Evolutionary conservation across 1,140 invertebrate species (phyloP).

Genomic region (Drosophila ercepeae): DNA sequence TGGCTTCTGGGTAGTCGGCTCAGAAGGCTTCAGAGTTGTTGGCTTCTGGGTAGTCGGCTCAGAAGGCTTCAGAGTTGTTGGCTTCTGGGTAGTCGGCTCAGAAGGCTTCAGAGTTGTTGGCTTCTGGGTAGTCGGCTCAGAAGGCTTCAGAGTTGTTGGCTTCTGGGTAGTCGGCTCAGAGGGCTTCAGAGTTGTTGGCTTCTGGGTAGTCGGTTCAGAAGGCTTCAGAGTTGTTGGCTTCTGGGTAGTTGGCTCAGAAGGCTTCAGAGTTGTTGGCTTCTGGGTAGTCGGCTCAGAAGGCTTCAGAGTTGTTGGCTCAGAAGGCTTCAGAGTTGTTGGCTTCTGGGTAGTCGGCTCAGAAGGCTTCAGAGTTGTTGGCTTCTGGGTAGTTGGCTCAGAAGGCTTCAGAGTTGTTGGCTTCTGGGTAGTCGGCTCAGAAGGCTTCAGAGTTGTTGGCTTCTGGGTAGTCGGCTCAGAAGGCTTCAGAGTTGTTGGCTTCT

Average conservation of each 20-base stretch:
- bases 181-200: neutral
- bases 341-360: neutral
- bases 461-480: neutral
- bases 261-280: slow-evolving; percentile 2
- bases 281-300: neutral
- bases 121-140: neutral
- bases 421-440: too few species aligned
- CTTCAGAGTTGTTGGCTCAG: slow-evolving; percentile 2
- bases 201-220: neutral
- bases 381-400: neutral
- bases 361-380: neutral
- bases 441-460: neutral
- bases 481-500: neutral
- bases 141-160: neutral
- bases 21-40: neutral
- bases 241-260: neutral
- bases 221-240: neutral
- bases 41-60: neutral
- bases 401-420: neutral
- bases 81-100: neutral
- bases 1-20: neutral
- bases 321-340: neutral
- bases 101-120: neutral
- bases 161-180: neutral
- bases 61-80: neutral